phyloP scores from a whole-genome alignment of 2,888 invertebrate genomes.

The Alviniconcha strummeri region DNA sequence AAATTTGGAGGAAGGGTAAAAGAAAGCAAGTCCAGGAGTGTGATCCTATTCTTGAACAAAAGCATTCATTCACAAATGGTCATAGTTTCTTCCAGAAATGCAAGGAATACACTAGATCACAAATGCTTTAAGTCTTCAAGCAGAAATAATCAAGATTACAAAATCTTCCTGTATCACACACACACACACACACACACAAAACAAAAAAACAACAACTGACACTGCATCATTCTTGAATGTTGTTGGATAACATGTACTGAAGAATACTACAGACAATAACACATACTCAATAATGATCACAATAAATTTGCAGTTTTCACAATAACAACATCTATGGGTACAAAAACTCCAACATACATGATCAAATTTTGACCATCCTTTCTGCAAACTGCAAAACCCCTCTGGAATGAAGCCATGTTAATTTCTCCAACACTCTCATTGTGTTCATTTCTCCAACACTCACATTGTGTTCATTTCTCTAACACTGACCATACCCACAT shows the following conservation, averaged over 20 bases:
- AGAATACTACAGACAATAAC: neutral
- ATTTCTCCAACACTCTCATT: neutral
- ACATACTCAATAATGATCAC: neutral
- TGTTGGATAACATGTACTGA: neutral
- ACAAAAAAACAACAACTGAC: neutral
- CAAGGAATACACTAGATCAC: too few relatives aligned
- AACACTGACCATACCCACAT: neutral
- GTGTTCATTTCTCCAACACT: neutral
- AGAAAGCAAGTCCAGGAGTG: too few relatives aligned
- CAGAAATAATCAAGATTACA: too few relatives aligned
- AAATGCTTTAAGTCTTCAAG: too few relatives aligned
- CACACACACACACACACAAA: too few relatives aligned
- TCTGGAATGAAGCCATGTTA: slow-evolving; percentile 13
- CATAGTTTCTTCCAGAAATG: too few relatives aligned
- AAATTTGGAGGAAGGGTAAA: too few relatives aligned
- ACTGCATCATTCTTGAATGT: neutral
- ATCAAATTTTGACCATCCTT: neutral
- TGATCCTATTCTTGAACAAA: too few relatives aligned
- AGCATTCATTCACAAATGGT: too few relatives aligned
- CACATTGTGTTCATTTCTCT: neutral
- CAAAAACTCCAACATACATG: neutral
- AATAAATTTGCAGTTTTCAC: neutral
- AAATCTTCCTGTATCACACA: too few relatives aligned
- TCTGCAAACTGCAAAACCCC: neutral
- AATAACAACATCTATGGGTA: neutral